Evolutionary conservation across 2,113 vertebrate species (phyloP).

Genomic region (Poeciliopsis prolifica): DNA sequence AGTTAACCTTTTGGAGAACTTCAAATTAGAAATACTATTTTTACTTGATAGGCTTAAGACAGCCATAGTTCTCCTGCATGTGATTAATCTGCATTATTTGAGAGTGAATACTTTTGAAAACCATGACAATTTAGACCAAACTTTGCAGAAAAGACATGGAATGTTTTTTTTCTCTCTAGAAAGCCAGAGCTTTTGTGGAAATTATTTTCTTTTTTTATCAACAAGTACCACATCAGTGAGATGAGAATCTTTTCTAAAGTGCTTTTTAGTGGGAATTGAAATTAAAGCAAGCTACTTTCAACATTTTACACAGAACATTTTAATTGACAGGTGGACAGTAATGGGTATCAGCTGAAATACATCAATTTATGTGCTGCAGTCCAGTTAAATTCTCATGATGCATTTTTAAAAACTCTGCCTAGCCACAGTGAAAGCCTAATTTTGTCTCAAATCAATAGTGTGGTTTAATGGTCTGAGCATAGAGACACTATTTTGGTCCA

Average conservation of each 20-base stretch:
- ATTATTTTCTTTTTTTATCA: too few relatives aligned
- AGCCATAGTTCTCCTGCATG: too few relatives aligned
- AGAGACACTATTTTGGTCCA: slow-evolving; percentile 22
- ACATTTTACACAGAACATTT: slow-evolving; percentile 42
- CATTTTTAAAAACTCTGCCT: slow-evolving; percentile 26
- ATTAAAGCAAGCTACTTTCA: slow-evolving; percentile 18
- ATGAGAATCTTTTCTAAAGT: background rate
- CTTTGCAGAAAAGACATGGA: too few relatives aligned
- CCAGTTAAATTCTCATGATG: slow-evolving; percentile 32
- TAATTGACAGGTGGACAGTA: slow-evolving; percentile 22
- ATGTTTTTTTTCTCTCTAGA: too few relatives aligned
- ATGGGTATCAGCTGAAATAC: slow-evolving; percentile 9
- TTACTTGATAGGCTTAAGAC: too few relatives aligned
- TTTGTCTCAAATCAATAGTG: slow-evolving; percentile 34
- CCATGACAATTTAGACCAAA: too few relatives aligned
- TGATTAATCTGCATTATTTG: too few relatives aligned
- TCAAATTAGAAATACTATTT: too few relatives aligned
- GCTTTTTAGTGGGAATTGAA: slow-evolving; percentile 16
- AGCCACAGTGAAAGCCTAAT: slow-evolving; percentile 33
- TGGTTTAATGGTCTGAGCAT: slow-evolving; percentile 37
- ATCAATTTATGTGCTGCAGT: slow-evolving; percentile 12
- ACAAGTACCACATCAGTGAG: too few relatives aligned
- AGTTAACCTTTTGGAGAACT: too few relatives aligned
- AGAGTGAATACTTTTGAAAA: too few relatives aligned
- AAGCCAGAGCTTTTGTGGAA: too few relatives aligned